Percentiles rank a stretch among this genome's conserved stretches.
Evolutionary conservation across 2,888 invertebrate genomes (phyloP).

Genomic region (Zele albiditarsus): DNA sequence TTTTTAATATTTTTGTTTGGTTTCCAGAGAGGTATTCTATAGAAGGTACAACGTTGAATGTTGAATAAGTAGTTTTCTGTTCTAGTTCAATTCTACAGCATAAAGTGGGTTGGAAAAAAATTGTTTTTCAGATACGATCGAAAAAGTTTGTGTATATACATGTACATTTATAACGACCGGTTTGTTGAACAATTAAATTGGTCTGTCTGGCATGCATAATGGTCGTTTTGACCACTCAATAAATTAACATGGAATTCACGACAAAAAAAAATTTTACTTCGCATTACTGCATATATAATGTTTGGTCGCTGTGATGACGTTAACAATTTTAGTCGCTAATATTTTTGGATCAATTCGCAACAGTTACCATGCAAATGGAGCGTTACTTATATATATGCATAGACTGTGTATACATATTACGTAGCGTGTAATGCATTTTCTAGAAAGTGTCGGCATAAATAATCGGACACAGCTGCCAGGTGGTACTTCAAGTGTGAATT

Average conservation of each 20-base stretch:
- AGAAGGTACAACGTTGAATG: too few relatives aligned
- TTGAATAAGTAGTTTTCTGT: background rate
- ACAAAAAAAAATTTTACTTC: constrained; percentile 18
- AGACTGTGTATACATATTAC: background rate
- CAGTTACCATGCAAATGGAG: background rate
- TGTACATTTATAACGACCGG: background rate
- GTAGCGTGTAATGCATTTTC: background rate
- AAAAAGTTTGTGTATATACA: background rate
- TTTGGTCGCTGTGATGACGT: background rate
- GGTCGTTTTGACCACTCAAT: constrained; percentile 10
- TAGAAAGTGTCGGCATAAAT: constrained; percentile 28
- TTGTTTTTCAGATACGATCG: background rate
- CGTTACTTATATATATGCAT: constrained; percentile 7
- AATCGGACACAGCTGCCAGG: constrained; percentile 7
- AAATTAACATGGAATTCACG: constrained; percentile 32
- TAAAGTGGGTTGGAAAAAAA: background rate
- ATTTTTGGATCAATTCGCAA: constrained; percentile 15
- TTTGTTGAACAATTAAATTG: constrained; percentile 35
- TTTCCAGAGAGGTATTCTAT: too few relatives aligned
- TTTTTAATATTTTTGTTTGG: too few relatives aligned
- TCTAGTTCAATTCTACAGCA: background rate
- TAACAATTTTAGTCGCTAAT: constrained; percentile 1
- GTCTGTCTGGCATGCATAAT: constrained; percentile 3
- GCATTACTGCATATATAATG: background rate
- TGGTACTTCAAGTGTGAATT: constrained; percentile 13